These are phyloP conservation scores for Syngnathus floridae DNA, from an alignment of 2,113 vertebrate species.

Conservation along the genomic window DNA sequence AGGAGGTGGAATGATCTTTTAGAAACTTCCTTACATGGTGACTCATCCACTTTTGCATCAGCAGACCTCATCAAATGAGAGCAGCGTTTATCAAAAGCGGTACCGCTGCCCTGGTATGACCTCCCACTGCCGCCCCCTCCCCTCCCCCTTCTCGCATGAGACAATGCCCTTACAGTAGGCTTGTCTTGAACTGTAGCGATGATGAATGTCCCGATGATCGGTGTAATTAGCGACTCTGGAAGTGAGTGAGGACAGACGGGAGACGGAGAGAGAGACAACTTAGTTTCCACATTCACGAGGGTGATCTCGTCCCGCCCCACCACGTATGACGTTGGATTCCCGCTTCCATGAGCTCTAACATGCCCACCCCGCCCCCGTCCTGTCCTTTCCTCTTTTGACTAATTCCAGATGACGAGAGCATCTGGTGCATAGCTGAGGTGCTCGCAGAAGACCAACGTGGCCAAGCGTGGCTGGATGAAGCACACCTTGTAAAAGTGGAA, in stretches of 20 bases:
- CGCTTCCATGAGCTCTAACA: slow-evolving; percentile 29
- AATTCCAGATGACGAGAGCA: slow-evolving; percentile 21
- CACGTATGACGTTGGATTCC: slow-evolving; percentile 22
- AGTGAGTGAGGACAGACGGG: slow-evolving; percentile 27
- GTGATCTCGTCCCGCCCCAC: too few relatives aligned
- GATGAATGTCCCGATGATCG: slow-evolving; percentile 37
- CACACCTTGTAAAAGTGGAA: slow-evolving; percentile 34
- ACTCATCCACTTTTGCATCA: slow-evolving; percentile 17
- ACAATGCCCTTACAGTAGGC: slow-evolving; percentile 39
- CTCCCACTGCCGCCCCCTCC: background rate
- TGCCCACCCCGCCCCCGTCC: slow-evolving; percentile 12
- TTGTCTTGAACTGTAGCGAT: slow-evolving; percentile 44
- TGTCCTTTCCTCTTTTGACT: slow-evolving; percentile 25
- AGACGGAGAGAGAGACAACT: slow-evolving; percentile 3
- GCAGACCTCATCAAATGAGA: slow-evolving; percentile 1
- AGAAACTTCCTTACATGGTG: slow-evolving; percentile 14
- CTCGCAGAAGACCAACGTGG: slow-evolving; percentile 28
- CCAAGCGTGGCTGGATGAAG: slow-evolving; percentile 31
- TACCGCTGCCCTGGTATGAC: slow-evolving; percentile 11
- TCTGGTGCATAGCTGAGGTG: slow-evolving; percentile 19
- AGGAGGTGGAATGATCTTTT: slow-evolving; percentile 4
- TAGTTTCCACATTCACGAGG: background rate
- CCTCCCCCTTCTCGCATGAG: background rate
- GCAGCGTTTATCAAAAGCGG: slow-evolving; percentile 6
- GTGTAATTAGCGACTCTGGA: slow-evolving; percentile 49